These are phyloP conservation scores for Steinernema feltiae DNA, from an alignment of 1,140 invertebrate genomes.

Conservation along the genomic window DNA sequence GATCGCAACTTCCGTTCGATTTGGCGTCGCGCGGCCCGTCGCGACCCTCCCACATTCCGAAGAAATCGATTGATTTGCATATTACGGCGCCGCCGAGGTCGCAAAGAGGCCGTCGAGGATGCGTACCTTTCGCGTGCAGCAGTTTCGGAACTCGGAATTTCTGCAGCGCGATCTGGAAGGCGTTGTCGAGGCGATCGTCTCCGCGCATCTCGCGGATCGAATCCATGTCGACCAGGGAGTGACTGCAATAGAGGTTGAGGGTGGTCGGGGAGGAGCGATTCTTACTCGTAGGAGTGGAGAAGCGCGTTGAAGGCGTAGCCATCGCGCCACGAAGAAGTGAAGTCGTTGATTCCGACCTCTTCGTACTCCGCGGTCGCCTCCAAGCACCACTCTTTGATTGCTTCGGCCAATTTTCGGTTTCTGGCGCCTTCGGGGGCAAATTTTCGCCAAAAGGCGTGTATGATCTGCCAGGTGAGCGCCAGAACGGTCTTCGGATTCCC, in stretches of 20 bases:
- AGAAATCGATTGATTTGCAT: not conserved
- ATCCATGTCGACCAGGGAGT: conserved; percentile 42
- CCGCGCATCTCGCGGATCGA: conserved; percentile 46
- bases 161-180: conserved; percentile 44
- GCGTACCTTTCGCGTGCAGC: conserved; percentile 42
- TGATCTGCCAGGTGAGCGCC: conserved; percentile 41
- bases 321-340: conserved; percentile 55
- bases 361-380: conserved; percentile 44
- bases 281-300: conserved; percentile 51
- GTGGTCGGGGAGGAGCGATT: not conserved
- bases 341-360: conserved; percentile 48
- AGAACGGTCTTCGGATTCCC: conserved; percentile 40
- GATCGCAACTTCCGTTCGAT: not conserved
- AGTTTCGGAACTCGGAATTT: conserved; percentile 47
- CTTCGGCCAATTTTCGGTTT: conserved; percentile 46
- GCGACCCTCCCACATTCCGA: not conserved
- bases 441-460: conserved; percentile 48
- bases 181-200: conserved; percentile 49
- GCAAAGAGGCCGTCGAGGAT: not conserved
- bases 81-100: not conserved
- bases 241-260: conserved; percentile 33
- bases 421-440: conserved; percentile 40
- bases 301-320: conserved; percentile 51
- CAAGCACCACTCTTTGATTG: conserved; percentile 54
- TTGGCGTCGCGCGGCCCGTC: not conserved